Base-by-base conservation (phyloP, 2,888 invertebrate genomes). In the Pyrochroa serraticornis region DNA sequence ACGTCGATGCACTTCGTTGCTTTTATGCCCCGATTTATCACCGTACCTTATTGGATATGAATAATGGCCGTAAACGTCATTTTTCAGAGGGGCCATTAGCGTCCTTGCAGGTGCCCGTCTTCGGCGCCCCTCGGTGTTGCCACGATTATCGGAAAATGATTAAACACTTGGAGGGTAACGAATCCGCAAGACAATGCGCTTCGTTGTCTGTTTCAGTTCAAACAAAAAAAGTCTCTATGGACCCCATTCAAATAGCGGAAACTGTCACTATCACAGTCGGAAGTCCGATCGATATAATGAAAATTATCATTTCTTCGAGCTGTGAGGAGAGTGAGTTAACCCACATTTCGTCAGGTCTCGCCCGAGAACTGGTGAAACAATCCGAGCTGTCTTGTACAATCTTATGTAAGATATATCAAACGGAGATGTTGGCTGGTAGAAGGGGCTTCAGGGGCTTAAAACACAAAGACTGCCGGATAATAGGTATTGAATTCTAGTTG, bases 41-140 rank as follows among this genome's bases (percentile, higher is more conserved):
- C 55, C 22, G 13, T 38, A 42, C 55, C 54, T 68, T 68, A 68
- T 69, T 68, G 68, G 66, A 68, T 65, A 62, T 68, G 64, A 67
- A 61, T 68, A 66, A 68, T 66, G 67, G 57, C 61, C 66, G 58
- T 59, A 57, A 63, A 65, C 64, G 66, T 65, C 68, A 68, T 66
- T 69, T 67, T 66, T 68, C 64, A 63, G 60, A 47, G 39, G 45
- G 54, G 57, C 58, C 57, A 62, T 60, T 66, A 58, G 49, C 48
- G 55, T 31, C 38, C 44, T 37, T 48, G 39, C 49, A 49, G 49
- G 49, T 42, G 36, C 13, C 39, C 12, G 9, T 35, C 44, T 35
- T 48, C 45, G 43, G 35, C 54, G 47, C 10, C 42, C n/a, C 14
- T 35, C 56, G n/a, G 47, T 51, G 36, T 34, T 44, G 45, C 39